Base-by-base conservation (phyloP, 2,113 vertebrate species). In the Tupaia chinensis region DNA sequence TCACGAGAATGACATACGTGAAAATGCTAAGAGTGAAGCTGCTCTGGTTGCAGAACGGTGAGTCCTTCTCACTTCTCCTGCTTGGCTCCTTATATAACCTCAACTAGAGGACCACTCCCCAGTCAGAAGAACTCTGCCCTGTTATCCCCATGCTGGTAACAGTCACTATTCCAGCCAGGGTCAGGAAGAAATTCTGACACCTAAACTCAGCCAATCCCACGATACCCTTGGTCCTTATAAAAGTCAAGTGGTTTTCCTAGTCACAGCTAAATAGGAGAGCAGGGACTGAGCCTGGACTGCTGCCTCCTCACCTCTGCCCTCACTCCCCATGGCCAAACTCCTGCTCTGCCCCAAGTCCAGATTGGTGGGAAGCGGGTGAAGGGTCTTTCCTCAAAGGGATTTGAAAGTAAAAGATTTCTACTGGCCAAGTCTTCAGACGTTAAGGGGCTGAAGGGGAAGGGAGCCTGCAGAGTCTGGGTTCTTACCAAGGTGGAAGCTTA, bases 1-100 rank as follows among this genome's bases (percentile, higher is more conserved):
- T 1, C 17, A 0, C n/a, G 16, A 16, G 54, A 91, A 32, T 11
- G 7, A 20, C 15, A 5, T 2, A 0, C 0, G 0, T 3, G 29
- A 76, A 32, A 68, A 5, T 23, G 16, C 7, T 17, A 11, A 34
- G 58, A n/a, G 89, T 56, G 34, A 7, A 81, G 2, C 16, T 34
- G 32, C 87, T 61, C 53, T 16, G 3, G 56, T 11, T 60, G 56
- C 2, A 15, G 53, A 27, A n/a, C 16, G 3, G 7, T 44, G 15
- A 4, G 3, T 44, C 19, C 70, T 17, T 63, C 14, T 65, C 25
- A 53, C 29, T 53, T 60, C 22, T 72, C 17, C 10, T 12, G 14
- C 58, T 61, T 29, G 12, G 32, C 4, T 8, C 34, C 29, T 29
- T 10, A 65, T 17, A 60, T 4, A 61, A n/a, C 23, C 65, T 85